Evolutionary conservation across 2,888 invertebrate species (phyloP).

Genomic region (Ophion ellenae): DNA sequence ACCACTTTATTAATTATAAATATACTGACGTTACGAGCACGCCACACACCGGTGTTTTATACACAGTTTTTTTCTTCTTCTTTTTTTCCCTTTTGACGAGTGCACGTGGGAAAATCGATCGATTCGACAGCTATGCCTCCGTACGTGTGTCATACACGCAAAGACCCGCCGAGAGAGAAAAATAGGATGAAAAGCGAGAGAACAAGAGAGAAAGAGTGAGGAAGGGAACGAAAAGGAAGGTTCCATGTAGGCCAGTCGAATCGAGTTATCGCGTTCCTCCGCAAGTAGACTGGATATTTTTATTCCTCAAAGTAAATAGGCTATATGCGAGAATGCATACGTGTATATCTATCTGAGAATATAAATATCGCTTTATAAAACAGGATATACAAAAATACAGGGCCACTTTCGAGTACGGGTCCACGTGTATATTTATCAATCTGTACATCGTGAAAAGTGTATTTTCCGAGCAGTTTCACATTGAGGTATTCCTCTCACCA

Average conservation of each 20-base stretch:
- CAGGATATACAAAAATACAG: not conserved
- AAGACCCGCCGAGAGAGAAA: not conserved
- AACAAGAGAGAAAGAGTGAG: constrained; percentile 12
- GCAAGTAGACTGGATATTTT: constrained; percentile 18
- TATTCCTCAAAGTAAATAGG: not conserved
- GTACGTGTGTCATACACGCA: constrained; percentile 3
- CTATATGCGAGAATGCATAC: not conserved
- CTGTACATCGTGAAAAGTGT: not conserved
- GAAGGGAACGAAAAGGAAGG: constrained; percentile 29
- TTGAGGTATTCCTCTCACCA: not conserved
- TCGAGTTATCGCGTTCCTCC: constrained; percentile 27
- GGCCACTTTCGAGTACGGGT: not conserved
- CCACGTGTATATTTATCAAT: not conserved
- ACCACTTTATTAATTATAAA: constrained; percentile 63
- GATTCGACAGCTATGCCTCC: constrained; percentile 58
- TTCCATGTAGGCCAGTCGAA: constrained; percentile 49
- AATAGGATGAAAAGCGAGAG: not conserved
- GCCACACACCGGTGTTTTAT: not conserved
- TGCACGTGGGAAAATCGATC: constrained; percentile 56
- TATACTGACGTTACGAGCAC: constrained; percentile 9
- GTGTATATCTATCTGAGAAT: not conserved
- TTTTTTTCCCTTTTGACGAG: constrained; percentile 41
- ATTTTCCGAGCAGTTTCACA: not conserved
- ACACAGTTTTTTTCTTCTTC: not conserved
- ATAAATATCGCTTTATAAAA: not conserved